Evolutionary conservation across 1,140 invertebrate genomes (phyloP).

Genomic region (Oscheius sp.): DNA sequence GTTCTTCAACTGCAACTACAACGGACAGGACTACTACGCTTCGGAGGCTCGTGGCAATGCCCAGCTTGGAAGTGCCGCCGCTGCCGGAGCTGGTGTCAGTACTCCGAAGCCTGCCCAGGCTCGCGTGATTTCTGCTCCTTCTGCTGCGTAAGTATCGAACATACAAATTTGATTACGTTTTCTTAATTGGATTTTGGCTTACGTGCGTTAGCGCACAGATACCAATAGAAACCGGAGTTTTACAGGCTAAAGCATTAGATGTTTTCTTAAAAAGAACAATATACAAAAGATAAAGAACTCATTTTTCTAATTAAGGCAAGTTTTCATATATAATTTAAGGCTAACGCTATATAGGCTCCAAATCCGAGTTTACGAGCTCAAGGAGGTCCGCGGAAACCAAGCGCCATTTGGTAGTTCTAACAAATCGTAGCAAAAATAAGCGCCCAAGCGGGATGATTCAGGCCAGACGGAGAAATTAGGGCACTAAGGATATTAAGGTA

Average conservation of each 20-base stretch:
- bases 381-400: no score
- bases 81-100: slow-evolving; percentile 41
- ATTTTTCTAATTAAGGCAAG: neutral
- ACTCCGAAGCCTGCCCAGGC: slow-evolving; percentile 58
- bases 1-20: slow-evolving; percentile 99
- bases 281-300: neutral
- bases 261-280: no score
- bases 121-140: slow-evolving; percentile 39
- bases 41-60: slow-evolving; percentile 78
- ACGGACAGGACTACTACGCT: slow-evolving; percentile 88
- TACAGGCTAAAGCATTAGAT: no score
- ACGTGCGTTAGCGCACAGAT: no score
- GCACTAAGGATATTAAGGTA: no score
- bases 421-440: no score
- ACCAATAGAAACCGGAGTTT: no score
- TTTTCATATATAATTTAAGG: neutral
- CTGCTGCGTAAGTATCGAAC: neutral
- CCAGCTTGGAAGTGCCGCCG: slow-evolving; percentile 68
- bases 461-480: no score
- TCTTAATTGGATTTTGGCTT: neutral
- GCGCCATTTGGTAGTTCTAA: no score
- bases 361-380: neutral
- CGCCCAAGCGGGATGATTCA: no score
- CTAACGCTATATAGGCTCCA: neutral
- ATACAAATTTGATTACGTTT: slow-evolving; percentile 58